These are phyloP conservation scores for Vanessa tameamea DNA, from an alignment of 1,140 invertebrate genomes.

Conservation along the genomic window DNA sequence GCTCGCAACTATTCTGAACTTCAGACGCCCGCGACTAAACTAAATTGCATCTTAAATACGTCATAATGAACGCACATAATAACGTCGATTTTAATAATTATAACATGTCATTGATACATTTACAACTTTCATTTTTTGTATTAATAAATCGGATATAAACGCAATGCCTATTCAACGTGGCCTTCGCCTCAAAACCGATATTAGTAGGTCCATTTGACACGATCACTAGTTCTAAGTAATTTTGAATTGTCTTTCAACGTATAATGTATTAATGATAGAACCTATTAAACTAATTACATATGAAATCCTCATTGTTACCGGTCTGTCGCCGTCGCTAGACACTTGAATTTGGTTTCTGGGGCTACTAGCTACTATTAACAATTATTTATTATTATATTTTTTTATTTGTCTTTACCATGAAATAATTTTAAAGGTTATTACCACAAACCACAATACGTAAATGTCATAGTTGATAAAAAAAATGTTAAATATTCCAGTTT, in stretches of 20 bases:
- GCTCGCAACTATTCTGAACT: conserved; percentile 63
- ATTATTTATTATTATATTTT: not conserved
- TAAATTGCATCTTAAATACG: conserved; percentile 26
- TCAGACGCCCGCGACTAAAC: conserved; percentile 43
- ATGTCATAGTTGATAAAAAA: conserved; percentile 8
- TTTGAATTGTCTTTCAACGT: conserved; percentile 25
- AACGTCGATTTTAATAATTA: conserved; percentile 1
- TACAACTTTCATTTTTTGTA: conserved; percentile 24
- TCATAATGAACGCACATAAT: conserved; percentile 9
- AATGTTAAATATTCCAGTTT: conserved; percentile 19
- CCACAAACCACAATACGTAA: not conserved
- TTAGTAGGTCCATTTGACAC: conserved; percentile 41
- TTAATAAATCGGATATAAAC: conserved; percentile 20
- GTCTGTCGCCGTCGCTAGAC: not conserved
- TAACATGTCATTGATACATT: conserved; percentile 26
- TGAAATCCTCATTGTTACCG: not conserved
- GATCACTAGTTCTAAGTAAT: conserved; percentile 32
- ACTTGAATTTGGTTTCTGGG: not conserved
- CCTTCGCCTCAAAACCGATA: conserved; percentile 44
- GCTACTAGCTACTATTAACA: not conserved
- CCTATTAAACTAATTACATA: conserved; percentile 21
- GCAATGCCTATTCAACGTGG: conserved; percentile 26
- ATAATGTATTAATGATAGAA: conserved; percentile 22
- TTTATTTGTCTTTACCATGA: not conserved
- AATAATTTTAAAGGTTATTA: not conserved